phyloP scores from a whole-genome alignment of 2,797 vertebrate species.

The Jordanella pulchra region DNA sequence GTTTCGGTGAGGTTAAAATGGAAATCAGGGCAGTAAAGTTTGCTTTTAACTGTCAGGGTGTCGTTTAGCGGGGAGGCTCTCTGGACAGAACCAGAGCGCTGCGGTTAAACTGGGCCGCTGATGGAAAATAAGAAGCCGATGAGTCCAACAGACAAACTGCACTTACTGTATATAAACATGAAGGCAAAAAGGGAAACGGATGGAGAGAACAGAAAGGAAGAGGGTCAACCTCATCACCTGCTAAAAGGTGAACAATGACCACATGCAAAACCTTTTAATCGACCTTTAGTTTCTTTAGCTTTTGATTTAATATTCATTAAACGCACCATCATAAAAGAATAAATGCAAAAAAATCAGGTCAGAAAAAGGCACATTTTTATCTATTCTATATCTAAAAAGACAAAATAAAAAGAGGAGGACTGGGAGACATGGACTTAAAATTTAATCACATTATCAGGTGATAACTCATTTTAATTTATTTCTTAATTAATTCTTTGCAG shows the following conservation, averaged over 20 bases:
- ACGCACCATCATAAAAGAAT: too few species aligned
- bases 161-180: constrained; percentile 24
- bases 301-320: too few species aligned
- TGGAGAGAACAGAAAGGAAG: constrained; percentile 1
- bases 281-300: neutral
- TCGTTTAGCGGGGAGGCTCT: constrained; percentile 10
- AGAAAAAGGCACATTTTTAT: too few species aligned
- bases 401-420: too few species aligned
- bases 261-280: neutral
- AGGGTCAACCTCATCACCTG: neutral
- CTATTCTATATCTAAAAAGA: too few species aligned
- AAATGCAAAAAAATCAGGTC: too few species aligned
- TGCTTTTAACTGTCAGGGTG: neutral
- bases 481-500: too few species aligned
- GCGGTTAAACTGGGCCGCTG: constrained; percentile 26
- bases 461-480: too few species aligned
- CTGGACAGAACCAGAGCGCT: constrained; percentile 1
- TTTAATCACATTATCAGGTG: too few species aligned
- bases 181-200: constrained; percentile 9
- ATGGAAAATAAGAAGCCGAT: constrained; percentile 29
- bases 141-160: constrained; percentile 16
- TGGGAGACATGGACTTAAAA: too few species aligned
- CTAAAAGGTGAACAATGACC: neutral
- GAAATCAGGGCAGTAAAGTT: constrained; percentile 3
- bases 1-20: neutral